phyloP scores from a whole-genome alignment of 2,797 vertebrate genomes.

The Spinibarbus caldwelli region DNA sequence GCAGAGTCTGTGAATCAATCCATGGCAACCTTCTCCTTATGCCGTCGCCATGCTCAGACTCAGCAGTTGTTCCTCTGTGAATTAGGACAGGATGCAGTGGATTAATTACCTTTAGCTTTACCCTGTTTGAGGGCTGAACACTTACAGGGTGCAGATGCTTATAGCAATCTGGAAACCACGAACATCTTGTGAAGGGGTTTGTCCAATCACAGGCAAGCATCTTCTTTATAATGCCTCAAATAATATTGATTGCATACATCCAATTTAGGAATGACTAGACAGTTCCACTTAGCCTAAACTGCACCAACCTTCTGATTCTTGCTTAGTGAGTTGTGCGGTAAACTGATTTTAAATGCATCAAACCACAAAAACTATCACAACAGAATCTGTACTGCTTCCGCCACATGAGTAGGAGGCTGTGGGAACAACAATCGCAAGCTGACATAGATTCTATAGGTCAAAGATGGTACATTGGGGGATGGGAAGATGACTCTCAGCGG shows the following conservation, averaged over 20 bases:
- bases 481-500: constrained; percentile 64
- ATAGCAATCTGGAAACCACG: constrained; percentile 35
- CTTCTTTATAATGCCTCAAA: constrained; percentile 5
- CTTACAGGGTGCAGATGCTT: neutral
- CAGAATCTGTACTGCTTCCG: neutral
- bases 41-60: constrained; percentile 14
- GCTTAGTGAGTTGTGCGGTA: neutral
- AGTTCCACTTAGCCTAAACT: neutral
- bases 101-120: constrained; percentile 33
- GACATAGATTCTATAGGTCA: constrained; percentile 26
- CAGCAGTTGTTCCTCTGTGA: constrained; percentile 58
- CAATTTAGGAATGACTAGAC: neutral
- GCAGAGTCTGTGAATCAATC: constrained; percentile 43
- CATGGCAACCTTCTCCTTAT: constrained; percentile 35
- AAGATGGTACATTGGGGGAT: constrained; percentile 49
- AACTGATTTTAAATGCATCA: neutral
- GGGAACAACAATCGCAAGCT: neutral
- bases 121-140: constrained; percentile 8
- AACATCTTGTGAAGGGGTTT: constrained; percentile 1
- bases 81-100: constrained; percentile 43
- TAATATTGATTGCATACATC: neutral
- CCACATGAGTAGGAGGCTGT: neutral
- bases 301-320: neutral
- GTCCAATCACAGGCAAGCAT: neutral
- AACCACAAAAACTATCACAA: neutral